Conservation (phyloP, 2,113 vertebrate species). For the Rutilus rutilus region DNA sequence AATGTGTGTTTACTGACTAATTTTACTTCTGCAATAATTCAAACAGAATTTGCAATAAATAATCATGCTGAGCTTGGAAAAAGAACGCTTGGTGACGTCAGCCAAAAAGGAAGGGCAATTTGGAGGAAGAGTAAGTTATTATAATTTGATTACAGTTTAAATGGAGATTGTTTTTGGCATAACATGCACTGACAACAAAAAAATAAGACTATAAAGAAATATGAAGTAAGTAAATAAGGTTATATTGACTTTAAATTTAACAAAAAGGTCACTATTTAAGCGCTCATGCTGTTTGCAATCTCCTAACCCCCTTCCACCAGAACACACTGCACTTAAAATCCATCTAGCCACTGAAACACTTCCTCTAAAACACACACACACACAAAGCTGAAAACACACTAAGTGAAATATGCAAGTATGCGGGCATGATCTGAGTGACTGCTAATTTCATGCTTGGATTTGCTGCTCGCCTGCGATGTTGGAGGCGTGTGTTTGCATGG, state of each 20-base stretch:
- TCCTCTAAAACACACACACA: slow-evolving; percentile 15
- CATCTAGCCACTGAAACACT: slow-evolving; percentile 5
- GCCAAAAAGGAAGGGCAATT: background rate
- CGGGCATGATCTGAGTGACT: slow-evolving; percentile 52
- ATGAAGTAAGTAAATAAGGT: background rate
- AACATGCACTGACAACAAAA: background rate
- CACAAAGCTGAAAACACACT: slow-evolving; percentile 38
- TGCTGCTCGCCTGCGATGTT: slow-evolving; percentile 54
- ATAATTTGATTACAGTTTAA: background rate
- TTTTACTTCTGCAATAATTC: background rate
- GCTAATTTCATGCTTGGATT: slow-evolving; percentile 60
- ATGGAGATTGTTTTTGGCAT: background rate
- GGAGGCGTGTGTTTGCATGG: slow-evolving; percentile 52
- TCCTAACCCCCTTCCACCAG: background rate
- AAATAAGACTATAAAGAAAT: background rate
- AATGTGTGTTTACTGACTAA: background rate
- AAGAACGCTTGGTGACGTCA: background rate
- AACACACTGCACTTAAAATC: background rate
- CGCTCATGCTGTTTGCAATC: background rate
- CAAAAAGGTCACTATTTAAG: background rate
- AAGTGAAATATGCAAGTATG: slow-evolving; percentile 57
- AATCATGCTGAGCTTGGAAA: background rate
- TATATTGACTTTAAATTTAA: background rate
- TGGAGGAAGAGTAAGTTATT: background rate
- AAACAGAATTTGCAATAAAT: background rate